Conservation (phyloP, 64 coral and sea anemone genomes). For the Actinia equina region DNA sequence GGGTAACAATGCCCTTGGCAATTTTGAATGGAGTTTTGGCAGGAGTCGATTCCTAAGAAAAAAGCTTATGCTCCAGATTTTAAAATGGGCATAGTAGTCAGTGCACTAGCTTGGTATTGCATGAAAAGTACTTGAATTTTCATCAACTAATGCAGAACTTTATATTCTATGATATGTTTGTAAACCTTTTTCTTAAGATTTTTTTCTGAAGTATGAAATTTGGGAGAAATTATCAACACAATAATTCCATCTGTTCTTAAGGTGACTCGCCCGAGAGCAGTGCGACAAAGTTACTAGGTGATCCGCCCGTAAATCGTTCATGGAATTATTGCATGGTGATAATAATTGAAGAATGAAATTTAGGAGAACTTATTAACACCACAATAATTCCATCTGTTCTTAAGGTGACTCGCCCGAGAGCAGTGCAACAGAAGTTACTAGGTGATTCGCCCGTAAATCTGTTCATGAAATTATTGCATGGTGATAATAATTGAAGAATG, state of each 20-base stretch:
- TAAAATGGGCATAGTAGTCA: conserved; percentile 31
- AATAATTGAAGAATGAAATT: not conserved
- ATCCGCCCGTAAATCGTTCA: conserved; percentile 1
- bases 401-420: conserved; percentile 29
- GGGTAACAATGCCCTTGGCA: not conserved
- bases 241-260: conserved; percentile 19
- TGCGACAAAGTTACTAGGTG: conserved; percentile 12
- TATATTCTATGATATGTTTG: too few relatives aligned
- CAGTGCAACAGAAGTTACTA: conserved; percentile 1
- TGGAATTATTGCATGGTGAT: not conserved
- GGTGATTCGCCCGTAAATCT: conserved; percentile 12
- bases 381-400: not conserved
- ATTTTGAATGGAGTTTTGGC: conserved; percentile 37
- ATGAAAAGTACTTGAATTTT: too few relatives aligned
- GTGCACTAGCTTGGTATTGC: too few relatives aligned
- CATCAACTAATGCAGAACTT: too few relatives aligned
- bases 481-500: not conserved
- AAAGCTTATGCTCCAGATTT: conserved; percentile 52
- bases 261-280: conserved; percentile 23
- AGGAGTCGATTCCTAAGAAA: conserved; percentile 13
- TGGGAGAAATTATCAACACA: not conserved
- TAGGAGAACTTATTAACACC: too few relatives aligned
- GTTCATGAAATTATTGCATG: not conserved
- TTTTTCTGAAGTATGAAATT: not conserved
- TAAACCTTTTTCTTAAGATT: too few relatives aligned